Evolutionary conservation across 2,888 invertebrate genomes (phyloP).

Genomic region (Cecidostiba fungosa): DNA sequence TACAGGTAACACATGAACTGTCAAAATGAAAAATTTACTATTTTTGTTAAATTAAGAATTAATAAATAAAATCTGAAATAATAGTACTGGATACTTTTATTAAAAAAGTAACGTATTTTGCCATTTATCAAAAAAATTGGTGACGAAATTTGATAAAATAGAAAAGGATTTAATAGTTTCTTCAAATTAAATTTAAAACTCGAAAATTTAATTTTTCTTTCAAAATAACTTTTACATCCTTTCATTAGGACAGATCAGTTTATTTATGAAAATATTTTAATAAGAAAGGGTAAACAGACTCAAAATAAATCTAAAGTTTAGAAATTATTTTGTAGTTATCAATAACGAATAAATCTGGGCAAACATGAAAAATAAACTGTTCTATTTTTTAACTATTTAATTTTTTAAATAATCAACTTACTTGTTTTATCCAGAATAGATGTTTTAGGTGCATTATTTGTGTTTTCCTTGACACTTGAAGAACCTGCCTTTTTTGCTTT

Average conservation of each 20-base stretch:
- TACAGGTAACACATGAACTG: not conserved
- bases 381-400: not conserved
- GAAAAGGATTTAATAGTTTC: not conserved
- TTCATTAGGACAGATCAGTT: too few species aligned
- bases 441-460: not conserved
- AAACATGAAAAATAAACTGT: not conserved
- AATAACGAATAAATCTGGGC: too few species aligned
- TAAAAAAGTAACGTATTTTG: not conserved
- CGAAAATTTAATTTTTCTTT: not conserved
- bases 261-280: too few species aligned
- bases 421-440: not conserved
- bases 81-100: not conserved
- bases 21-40: not conserved
- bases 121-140: not conserved
- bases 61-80: conserved; percentile 2
- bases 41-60: not conserved
- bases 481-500: not conserved
- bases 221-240: too few species aligned
- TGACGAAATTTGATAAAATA: conserved; percentile 9
- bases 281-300: too few species aligned
- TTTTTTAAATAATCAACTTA: not conserved
- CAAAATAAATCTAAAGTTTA: too few species aligned
- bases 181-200: not conserved
- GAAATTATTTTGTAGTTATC: too few species aligned
- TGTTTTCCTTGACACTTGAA: not conserved